These are phyloP conservation scores for Nasonia vitripennis DNA, from an alignment of 1,140 invertebrate genomes.

Conservation along the genomic window DNA sequence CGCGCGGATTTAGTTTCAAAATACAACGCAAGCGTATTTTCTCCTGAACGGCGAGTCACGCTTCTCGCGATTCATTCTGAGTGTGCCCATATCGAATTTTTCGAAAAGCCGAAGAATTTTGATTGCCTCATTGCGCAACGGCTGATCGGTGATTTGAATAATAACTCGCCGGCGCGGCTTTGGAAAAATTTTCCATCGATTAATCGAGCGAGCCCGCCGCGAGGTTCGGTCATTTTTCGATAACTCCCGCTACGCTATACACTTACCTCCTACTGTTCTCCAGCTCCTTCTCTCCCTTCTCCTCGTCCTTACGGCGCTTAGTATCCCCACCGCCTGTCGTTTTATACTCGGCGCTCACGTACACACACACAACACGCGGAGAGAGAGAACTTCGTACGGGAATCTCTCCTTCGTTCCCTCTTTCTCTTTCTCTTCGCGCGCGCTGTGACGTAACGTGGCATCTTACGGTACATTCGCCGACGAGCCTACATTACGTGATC, in stretches of 20 bases:
- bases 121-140: background rate
- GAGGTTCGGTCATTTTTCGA: no score
- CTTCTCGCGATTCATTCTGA: background rate
- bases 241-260: no score
- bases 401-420: constrained; percentile 13
- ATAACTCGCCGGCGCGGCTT: background rate
- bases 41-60: background rate
- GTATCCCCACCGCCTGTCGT: no score
- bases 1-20: background rate
- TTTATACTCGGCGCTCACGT: background rate
- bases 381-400: background rate
- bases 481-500: constrained; percentile 71
- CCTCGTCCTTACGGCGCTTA: no score
- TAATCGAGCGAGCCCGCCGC: no score
- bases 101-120: background rate
- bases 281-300: no score
- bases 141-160: background rate
- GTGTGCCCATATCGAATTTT: no score
- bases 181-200: no score
- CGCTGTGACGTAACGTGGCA: constrained; percentile 67
- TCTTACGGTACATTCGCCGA: constrained; percentile 69
- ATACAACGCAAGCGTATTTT: background rate
- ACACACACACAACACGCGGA: no score
- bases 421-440: constrained; percentile 53
- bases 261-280: no score